These are phyloP conservation scores for Clepsis dumicolana DNA, from an alignment of 2,888 invertebrate genomes.

Conservation along the genomic window DNA sequence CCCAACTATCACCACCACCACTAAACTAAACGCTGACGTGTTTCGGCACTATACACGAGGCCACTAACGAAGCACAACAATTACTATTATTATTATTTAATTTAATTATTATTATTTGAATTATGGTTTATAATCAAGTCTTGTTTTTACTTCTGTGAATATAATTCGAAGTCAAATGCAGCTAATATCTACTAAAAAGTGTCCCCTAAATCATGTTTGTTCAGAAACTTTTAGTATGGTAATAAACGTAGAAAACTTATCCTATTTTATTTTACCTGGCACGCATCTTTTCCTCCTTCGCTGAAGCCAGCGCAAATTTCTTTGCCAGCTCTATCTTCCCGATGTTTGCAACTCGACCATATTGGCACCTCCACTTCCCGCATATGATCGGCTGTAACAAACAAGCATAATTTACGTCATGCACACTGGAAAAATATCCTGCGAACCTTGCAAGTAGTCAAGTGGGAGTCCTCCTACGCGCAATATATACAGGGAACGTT, in stretches of 20 bases:
- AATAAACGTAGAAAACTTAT: too few species aligned
- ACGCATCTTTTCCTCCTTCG: constrained; percentile 93
- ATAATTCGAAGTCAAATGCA: not conserved
- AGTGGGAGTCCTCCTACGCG: constrained; percentile 11
- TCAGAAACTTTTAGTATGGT: too few species aligned
- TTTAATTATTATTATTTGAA: too few species aligned
- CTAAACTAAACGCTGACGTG: too few species aligned
- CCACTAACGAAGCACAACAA: too few species aligned
- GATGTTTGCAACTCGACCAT: constrained; percentile 88
- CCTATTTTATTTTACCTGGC: constrained; percentile 85
- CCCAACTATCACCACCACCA: too few species aligned
- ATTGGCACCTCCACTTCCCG: constrained; percentile 93
- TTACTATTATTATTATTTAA: too few species aligned
- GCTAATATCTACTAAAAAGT: too few species aligned
- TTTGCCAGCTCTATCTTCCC: constrained; percentile 87
- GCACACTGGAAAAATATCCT: constrained; percentile 14
- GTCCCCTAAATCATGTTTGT: too few species aligned
- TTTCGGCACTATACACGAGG: too few species aligned
- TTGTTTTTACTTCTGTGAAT: not conserved
- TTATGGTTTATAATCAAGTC: too few species aligned
- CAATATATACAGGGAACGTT: not conserved
- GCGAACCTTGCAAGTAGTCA: constrained; percentile 17
- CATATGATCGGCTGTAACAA: constrained; percentile 90
- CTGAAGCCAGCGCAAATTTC: constrained; percentile 92
- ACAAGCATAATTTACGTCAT: constrained; percentile 23